Evolutionary conservation across 2,113 vertebrate species (phyloP).

Genomic region (Choloepus hoffmanni): DNA sequence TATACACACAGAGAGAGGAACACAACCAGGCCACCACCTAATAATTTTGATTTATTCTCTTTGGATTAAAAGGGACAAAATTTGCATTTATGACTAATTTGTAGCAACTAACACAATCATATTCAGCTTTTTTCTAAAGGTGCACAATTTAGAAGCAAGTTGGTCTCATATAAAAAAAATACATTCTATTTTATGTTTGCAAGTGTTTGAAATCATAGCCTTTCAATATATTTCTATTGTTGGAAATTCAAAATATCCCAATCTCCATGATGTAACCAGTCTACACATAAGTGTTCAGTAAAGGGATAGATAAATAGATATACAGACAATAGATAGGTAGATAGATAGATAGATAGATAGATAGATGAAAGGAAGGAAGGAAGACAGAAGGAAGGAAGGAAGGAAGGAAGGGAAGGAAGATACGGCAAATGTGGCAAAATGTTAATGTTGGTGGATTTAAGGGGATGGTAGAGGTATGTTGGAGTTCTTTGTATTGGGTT

Average conservation of each 20-base stretch:
- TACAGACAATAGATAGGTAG: too few relatives aligned
- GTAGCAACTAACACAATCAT: neutral
- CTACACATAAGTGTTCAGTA: neutral
- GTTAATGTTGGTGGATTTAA: too few relatives aligned
- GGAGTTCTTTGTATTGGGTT: too few relatives aligned
- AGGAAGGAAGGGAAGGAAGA: too few relatives aligned
- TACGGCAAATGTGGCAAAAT: too few relatives aligned
- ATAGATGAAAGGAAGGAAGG: too few relatives aligned
- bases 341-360: too few relatives aligned
- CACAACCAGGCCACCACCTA: neutral
- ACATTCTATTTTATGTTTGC: neutral
- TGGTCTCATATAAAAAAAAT: neutral
- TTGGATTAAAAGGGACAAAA: neutral
- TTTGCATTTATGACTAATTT: slow-evolving; percentile 19
- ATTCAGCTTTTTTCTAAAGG: neutral
- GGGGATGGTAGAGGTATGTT: too few relatives aligned
- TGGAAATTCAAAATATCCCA: slow-evolving; percentile 5
- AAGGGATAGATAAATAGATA: too few relatives aligned
- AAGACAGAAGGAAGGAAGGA: too few relatives aligned
- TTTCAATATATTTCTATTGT: slow-evolving; percentile 20
- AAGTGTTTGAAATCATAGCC: neutral
- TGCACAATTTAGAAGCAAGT: neutral
- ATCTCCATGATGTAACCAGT: neutral
- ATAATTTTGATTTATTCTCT: neutral
- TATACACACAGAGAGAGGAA: neutral